Evolutionary conservation across 1,140 invertebrate species (phyloP).

Genomic region (Drusus annulatus): DNA sequence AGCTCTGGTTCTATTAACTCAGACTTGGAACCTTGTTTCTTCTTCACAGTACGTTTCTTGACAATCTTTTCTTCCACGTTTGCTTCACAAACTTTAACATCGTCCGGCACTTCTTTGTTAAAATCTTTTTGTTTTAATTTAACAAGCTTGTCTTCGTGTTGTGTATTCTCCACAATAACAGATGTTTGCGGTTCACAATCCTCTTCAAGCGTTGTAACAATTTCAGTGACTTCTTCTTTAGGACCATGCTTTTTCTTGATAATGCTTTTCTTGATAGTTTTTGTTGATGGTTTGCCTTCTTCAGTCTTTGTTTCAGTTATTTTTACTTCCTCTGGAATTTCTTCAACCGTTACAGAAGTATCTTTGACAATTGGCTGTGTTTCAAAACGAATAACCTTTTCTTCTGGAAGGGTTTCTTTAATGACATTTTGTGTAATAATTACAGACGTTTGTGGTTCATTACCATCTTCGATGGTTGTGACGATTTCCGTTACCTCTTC

Average conservation of each 20-base stretch:
- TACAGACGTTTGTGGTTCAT: slow-evolving; percentile 60
- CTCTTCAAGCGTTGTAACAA: slow-evolving; percentile 65
- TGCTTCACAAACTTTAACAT: no score
- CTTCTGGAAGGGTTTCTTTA: slow-evolving; percentile 15
- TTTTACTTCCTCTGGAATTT: slow-evolving; percentile 58
- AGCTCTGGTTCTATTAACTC: no score
- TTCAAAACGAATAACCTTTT: not conserved
- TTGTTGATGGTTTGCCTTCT: slow-evolving; percentile 58
- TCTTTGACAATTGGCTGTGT: slow-evolving; percentile 18
- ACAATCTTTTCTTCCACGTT: no score
- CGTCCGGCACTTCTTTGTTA: not conserved
- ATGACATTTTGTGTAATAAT: slow-evolving; percentile 49
- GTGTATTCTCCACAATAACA: not conserved
- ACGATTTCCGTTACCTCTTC: slow-evolving; percentile 61
- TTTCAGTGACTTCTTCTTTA: slow-evolving; percentile 63
- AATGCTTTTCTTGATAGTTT: slow-evolving; percentile 54
- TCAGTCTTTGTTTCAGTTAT: slow-evolving; percentile 64
- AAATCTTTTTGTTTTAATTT: not conserved
- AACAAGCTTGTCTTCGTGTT: not conserved
- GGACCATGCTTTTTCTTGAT: slow-evolving; percentile 62
- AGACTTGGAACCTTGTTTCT: no score
- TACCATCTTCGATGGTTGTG: slow-evolving; percentile 56
- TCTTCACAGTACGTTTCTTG: no score
- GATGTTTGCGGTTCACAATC: slow-evolving; percentile 60
- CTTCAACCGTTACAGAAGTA: not conserved